Evolutionary conservation across 2,888 invertebrate genomes (phyloP), one percentile per base, ranked within the genome.

Genomic region (Conomelus anceps): DNA sequence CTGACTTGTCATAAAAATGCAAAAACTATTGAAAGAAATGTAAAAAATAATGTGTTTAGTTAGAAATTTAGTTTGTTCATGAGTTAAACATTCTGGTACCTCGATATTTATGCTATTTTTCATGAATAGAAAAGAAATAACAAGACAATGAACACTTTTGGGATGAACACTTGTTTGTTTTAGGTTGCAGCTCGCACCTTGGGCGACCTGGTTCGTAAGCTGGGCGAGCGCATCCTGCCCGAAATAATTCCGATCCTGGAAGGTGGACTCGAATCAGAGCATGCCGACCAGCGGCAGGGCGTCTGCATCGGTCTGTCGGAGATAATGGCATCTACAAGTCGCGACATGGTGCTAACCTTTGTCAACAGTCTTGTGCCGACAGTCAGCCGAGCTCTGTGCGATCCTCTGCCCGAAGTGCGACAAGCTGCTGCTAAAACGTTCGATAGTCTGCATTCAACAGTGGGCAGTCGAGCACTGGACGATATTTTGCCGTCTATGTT

Each of bases 191-290:
- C 99, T 0, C 94, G 99, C 89, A 99, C 99, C 0, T 95, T 99
- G 29, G 99, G 99, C 7, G 99, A 99, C 94, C 95, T 99, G 90
- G 99, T 99, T 0, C 94, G 98, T 89, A 99, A 99, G 94, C 94
- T 99, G 89, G 99, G 99, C 9, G 99, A 99, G 94, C 95, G 99
- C 90, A 99, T 99, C 23, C 94, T 99, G 91, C 99, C 99, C 0
- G 99, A 99, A 94, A 99, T 99, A 90, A 98, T 99, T 92, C 99
- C 99, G 0, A 99, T 99, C 92, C 94, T 99, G 91, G 99, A 99
- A 94, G 95, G 96, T 91, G 99, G 99, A 0, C 94, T 99, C 91
- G 96, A 97, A 92, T 98, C 98, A 0, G 97, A 97, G 87, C 96
- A 97, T 91, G 94, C 98, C 0, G 99, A 99, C 94, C 98, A 99